A percentile compares a stretch with the other conserved stretches of the same genome.
Conservation (phyloP, 2,797 vertebrate genomes). For the Numenius phaeopus region DNA sequence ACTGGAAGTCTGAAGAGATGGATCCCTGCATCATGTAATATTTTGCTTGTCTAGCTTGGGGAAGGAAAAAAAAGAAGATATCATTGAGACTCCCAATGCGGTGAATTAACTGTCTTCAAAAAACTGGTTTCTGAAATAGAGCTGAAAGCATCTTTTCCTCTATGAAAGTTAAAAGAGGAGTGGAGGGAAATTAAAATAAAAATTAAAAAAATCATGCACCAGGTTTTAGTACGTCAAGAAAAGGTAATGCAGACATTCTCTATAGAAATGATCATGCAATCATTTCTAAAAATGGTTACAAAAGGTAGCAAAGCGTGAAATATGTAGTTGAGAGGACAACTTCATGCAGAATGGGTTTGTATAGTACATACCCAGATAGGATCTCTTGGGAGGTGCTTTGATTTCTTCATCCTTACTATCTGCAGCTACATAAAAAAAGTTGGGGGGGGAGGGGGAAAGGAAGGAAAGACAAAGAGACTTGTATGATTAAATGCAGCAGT, state of each 20-base stretch:
- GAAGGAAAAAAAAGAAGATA: not conserved
- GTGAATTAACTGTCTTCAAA: not conserved
- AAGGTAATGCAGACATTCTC: not conserved
- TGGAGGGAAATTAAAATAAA: not conserved
- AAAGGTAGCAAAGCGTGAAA: not conserved
- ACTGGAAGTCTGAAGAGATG: not conserved
- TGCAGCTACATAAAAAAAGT: slow-evolving; percentile 85
- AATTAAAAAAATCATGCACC: not conserved
- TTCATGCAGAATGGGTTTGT: slow-evolving; percentile 71
- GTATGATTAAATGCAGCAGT: slow-evolving; percentile 69
- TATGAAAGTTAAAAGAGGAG: not conserved
- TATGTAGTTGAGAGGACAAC: not conserved
- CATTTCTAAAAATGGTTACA: slow-evolving; percentile 12
- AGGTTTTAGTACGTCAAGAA: not conserved
- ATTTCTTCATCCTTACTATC: slow-evolving; percentile 97
- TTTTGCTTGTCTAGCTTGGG: not conserved
- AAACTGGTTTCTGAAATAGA: not conserved
- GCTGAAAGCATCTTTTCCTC: slow-evolving; percentile 61
- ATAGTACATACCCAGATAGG: slow-evolving; percentile 95
- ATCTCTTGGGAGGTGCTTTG: slow-evolving; percentile 91
- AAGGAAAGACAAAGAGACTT: slow-evolving; percentile 75
- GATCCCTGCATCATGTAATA: not conserved
- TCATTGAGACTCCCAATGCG: not conserved
- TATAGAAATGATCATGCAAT: slow-evolving; percentile 21
- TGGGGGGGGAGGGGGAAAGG: not conserved